Percentiles rank a stretch among this genome's conserved stretches.
phyloP scores from a whole-genome alignment of 2,113 vertebrate species.

The Ophthalmolycus amberensis region DNA sequence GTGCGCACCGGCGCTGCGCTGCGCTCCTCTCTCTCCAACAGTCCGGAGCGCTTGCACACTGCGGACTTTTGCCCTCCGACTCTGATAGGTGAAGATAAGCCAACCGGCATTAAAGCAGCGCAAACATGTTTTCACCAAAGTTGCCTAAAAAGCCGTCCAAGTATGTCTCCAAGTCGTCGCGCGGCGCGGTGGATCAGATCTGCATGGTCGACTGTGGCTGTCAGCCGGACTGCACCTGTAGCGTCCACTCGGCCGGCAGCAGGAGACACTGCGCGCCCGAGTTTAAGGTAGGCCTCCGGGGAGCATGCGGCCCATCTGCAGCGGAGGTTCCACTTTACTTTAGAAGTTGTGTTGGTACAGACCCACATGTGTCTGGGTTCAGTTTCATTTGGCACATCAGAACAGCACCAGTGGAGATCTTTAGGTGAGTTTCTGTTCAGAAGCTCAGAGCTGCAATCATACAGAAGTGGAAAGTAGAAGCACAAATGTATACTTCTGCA shows the following conservation, averaged over 20 bases:
- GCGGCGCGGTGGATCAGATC: conserved; percentile 54
- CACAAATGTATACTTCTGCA: background rate
- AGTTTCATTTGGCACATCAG: background rate
- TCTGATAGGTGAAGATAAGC: conserved; percentile 22
- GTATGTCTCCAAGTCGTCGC: background rate
- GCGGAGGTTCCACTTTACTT: no score
- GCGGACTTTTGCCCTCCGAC: conserved; percentile 70
- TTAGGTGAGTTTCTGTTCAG: background rate
- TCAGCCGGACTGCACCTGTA: conserved; percentile 40
- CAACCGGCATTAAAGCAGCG: background rate
- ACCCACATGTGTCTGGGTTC: background rate
- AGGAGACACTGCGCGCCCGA: background rate
- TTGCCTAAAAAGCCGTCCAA: conserved; percentile 16
- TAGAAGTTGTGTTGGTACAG: background rate
- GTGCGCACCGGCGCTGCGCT: conserved; percentile 26
- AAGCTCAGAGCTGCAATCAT: background rate
- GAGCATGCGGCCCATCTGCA: background rate
- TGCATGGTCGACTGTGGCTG: conserved; percentile 57
- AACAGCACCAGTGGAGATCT: background rate
- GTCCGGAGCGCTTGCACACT: background rate
- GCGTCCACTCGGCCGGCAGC: background rate
- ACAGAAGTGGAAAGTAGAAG: background rate
- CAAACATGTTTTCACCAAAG: conserved; percentile 66
- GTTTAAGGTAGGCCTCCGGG: conserved; percentile 40
- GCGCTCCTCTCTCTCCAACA: conserved; percentile 14